Evolutionary conservation across 2,888 invertebrate species (phyloP).

Genomic region (Pristionchus arcanus): DNA sequence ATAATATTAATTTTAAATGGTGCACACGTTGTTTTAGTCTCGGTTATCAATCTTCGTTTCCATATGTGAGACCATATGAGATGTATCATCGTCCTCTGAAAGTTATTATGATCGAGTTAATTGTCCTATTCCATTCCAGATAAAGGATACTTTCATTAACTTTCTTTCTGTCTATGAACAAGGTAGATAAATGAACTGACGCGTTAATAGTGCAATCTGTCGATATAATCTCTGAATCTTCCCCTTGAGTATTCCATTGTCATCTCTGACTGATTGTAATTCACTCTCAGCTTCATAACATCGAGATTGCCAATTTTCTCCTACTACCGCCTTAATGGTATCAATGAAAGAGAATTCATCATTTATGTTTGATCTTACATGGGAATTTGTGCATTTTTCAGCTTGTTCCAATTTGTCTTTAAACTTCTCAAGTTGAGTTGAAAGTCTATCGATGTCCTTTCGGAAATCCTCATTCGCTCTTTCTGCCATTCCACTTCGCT

Average conservation of each 20-base stretch:
- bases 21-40: constrained; percentile 25
- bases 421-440: constrained; percentile 33
- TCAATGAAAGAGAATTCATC: background rate
- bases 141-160: background rate
- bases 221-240: constrained; percentile 54
- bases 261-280: constrained; percentile 52
- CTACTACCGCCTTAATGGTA: constrained; percentile 5
- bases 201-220: constrained; percentile 51
- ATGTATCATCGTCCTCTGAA: constrained; percentile 55
- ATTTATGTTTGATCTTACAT: constrained; percentile 6
- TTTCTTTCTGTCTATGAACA: background rate
- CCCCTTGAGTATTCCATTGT: constrained; percentile 54
- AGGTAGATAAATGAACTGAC: constrained; percentile 15
- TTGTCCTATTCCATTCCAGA: constrained; percentile 3
- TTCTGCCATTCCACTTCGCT: constrained; percentile 43
- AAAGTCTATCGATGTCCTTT: constrained; percentile 40
- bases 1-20: background rate
- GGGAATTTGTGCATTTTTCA: constrained; percentile 41
- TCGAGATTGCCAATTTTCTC: constrained; percentile 55
- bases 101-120: background rate
- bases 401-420: constrained; percentile 49
- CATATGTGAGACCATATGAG: constrained; percentile 47
- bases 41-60: constrained; percentile 50
- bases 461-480: constrained; percentile 41
- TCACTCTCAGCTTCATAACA: constrained; percentile 53